These are phyloP conservation scores for Tragelaphus eurycerus DNA, from an alignment of 2,797 vertebrate species.

Conservation along the genomic window DNA sequence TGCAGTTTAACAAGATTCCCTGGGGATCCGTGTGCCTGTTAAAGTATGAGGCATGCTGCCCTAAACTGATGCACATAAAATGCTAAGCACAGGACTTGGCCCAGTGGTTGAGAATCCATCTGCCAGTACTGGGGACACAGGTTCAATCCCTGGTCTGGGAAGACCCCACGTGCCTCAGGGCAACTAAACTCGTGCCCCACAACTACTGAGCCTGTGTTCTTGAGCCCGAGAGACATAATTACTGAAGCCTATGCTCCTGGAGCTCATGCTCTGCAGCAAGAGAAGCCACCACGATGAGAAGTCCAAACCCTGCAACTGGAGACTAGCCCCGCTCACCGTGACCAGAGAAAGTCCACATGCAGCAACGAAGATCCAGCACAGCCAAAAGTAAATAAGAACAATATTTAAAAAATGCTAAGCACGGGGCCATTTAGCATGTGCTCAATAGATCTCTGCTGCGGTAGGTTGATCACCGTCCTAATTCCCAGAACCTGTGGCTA, in stretches of 20 bases:
- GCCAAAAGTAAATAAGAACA: neutral
- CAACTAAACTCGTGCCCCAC: neutral
- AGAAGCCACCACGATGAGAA: neutral
- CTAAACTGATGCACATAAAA: rapidly evolving
- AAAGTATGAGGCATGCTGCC: neutral
- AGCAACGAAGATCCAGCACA: neutral
- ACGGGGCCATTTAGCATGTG: neutral
- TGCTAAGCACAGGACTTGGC: neutral
- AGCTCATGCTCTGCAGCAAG: neutral
- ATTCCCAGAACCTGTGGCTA: neutral
- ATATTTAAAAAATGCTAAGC: neutral
- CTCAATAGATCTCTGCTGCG: neutral
- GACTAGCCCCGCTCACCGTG: neutral
- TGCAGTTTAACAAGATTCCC: neutral
- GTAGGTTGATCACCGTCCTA: rapidly evolving
- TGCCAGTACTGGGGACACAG: neutral
- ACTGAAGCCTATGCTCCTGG: neutral
- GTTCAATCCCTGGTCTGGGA: neutral
- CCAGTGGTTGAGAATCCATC: neutral
- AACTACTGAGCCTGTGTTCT: neutral
- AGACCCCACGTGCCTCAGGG: neutral
- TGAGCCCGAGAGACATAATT: neutral
- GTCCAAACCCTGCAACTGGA: neutral
- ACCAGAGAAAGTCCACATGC: neutral
- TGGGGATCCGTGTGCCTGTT: neutral